These are phyloP conservation scores for Rhadinocentrus ornatus DNA, from an alignment of 2,797 vertebrate genomes.

Conservation along the genomic window DNA sequence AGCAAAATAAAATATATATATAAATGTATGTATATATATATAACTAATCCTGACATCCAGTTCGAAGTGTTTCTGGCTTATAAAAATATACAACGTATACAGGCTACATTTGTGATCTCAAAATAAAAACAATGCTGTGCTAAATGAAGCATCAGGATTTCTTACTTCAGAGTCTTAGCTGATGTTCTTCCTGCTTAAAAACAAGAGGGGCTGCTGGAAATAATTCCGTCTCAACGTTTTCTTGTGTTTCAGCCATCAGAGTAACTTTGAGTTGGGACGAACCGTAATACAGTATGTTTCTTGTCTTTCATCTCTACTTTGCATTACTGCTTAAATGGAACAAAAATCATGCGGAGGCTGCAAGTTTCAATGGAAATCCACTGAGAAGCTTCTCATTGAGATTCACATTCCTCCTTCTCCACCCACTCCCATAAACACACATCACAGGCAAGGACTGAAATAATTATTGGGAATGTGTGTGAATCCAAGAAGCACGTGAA, in stretches of 20 bases:
- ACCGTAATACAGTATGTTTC: conserved; percentile 3
- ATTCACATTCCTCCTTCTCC: conserved; percentile 49
- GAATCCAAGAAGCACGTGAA: conserved; percentile 20
- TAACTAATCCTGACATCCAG: no score
- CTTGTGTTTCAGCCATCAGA: background rate
- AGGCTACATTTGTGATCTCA: background rate
- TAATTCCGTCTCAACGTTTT: background rate
- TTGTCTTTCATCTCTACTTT: conserved; percentile 16
- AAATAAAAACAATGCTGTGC: background rate
- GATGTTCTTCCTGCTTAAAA: background rate
- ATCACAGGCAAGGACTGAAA: conserved; percentile 11
- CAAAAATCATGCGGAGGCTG: conserved; percentile 46
- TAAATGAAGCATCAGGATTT: background rate
- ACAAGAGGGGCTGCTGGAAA: background rate
- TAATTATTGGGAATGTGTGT: conserved; percentile 45
- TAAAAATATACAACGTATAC: no score
- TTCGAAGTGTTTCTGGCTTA: no score
- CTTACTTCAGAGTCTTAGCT: background rate
- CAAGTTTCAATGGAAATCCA: conserved; percentile 48
- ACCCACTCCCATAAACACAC: conserved; percentile 33
- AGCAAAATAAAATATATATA: no score
- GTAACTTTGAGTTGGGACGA: background rate
- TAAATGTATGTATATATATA: no score
- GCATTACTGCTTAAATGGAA: conserved; percentile 15
- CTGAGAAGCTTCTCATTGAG: conserved; percentile 50